Evolutionary conservation across 2,113 vertebrate species (phyloP), one percentile per base, ranked within the genome.

Genomic region (Notarius lentiginosus): DNA sequence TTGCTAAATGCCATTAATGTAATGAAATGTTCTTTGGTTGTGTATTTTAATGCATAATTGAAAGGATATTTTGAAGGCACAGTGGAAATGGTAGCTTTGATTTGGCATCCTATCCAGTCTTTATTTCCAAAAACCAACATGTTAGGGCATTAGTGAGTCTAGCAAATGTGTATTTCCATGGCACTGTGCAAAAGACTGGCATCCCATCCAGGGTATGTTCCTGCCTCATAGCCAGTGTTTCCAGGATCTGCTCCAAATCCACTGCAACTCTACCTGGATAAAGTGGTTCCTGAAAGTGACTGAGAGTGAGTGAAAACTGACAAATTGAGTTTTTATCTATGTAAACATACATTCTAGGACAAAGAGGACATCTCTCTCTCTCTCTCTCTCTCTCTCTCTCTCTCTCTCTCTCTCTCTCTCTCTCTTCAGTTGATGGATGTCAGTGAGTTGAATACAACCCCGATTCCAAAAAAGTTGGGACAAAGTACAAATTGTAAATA

Each of bases 331-430:
- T 24, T 58, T 86, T 68, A 47, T 86, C 61, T 79, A 79, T 41
- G 41, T 53, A 83, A 47, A 11, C 85, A 81, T 47, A 81, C 65
- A 82, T 18, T 22, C 84, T 10, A 58, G 70, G 79, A 66, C 61
- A 55, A 55, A 79, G 17, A 41, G 27, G 49, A 47, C 49, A 60
- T 60, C 63, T 56, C 41, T 41, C 41, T 41, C 41, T 41, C 41
- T 41, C 34, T 41, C 34, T 34, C 34, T 34, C 34, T 34, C 34
- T 34, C 34, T 34, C 34, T 34, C 34, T 2, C 34, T 34, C 34
- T 34, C 0, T 34, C 34, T 34, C 1, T n/a, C n/a, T n/a, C n/a
- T n/a, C n/a, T n/a, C n/a, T n/a, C n/a, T 41, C 41, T 41, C 41
- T 41, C 41, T 41, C 41, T 41, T 41, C 41, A 41, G 41, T 41